Conservation (phyloP, 2,888 invertebrate genomes). For the Pheosia tremula region DNA sequence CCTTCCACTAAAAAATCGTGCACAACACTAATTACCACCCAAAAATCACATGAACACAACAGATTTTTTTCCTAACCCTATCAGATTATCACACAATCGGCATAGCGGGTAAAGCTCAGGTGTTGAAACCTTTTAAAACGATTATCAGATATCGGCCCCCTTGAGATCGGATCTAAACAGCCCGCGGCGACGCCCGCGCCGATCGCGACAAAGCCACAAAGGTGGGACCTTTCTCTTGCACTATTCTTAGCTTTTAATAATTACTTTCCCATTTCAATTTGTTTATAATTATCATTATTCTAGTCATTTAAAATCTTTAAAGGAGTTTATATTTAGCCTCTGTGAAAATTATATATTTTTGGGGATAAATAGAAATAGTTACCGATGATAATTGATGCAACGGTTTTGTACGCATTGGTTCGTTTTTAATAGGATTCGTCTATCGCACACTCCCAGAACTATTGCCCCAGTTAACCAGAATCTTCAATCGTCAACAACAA, state of each 20-base stretch:
- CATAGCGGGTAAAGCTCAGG: conserved; percentile 42
- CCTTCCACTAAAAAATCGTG: background rate
- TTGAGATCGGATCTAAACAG: conserved; percentile 65
- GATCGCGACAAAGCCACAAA: conserved; percentile 55
- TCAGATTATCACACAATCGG: conserved; percentile 44
- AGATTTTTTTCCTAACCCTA: conserved; percentile 26
- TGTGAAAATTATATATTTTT: too few species aligned
- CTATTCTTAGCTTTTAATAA: conserved; percentile 35
- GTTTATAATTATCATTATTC: conserved; percentile 3
- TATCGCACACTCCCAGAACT: too few species aligned
- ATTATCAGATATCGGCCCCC: conserved; percentile 60
- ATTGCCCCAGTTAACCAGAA: too few species aligned
- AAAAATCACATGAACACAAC: background rate
- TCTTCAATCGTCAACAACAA: too few species aligned
- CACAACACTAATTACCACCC: background rate
- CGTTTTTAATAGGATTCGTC: too few species aligned
- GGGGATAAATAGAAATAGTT: too few species aligned
- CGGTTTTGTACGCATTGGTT: too few species aligned
- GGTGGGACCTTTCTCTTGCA: conserved; percentile 53
- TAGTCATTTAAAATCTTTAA: background rate
- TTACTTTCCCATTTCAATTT: conserved; percentile 38
- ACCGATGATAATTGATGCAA: too few species aligned
- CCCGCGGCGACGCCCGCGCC: conserved; percentile 53
- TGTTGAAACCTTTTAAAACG: conserved; percentile 61
- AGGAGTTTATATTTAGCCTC: background rate